phyloP scores from a whole-genome alignment of 2,888 invertebrate species.

The Sphecodes monilicornis region DNA sequence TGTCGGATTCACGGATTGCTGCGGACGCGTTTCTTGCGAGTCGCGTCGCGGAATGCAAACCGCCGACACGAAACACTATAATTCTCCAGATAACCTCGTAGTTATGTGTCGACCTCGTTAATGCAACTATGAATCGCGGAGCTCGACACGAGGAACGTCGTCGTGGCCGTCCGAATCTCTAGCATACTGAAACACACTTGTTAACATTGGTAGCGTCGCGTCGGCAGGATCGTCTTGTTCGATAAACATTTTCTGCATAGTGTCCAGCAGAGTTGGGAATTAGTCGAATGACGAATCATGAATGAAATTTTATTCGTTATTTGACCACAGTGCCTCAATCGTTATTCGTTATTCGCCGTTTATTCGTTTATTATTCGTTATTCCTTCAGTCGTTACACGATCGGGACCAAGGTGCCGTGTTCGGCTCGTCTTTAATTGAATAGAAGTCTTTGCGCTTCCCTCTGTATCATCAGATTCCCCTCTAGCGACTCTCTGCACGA shows the following conservation, averaged over 20 bases:
- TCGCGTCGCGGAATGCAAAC: constrained; percentile 32
- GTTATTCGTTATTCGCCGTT: too few species aligned
- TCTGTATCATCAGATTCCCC: too few species aligned
- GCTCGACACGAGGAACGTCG: constrained; percentile 32
- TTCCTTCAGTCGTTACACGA: too few species aligned
- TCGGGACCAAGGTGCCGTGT: too few species aligned
- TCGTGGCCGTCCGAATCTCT: constrained; percentile 31
- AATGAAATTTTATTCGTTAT: too few species aligned
- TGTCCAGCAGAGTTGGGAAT: background rate
- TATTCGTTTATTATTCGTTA: too few species aligned
- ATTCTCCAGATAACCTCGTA: constrained; percentile 49
- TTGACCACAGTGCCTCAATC: background rate
- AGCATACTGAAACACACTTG: constrained; percentile 26
- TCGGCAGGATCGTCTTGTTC: background rate
- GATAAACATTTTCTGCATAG: background rate
- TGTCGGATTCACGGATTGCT: constrained; percentile 1
- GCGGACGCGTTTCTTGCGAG: constrained; percentile 13
- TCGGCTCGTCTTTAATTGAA: too few species aligned
- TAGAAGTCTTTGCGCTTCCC: too few species aligned
- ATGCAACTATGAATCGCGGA: constrained; percentile 42
- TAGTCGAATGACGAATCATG: background rate
- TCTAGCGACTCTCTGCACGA: too few species aligned
- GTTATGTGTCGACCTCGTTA: constrained; percentile 47
- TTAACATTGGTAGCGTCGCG: background rate
- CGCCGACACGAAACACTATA: constrained; percentile 24